Conservation (phyloP, 2,113 vertebrate species). For the Takifugu bimaculatus region DNA sequence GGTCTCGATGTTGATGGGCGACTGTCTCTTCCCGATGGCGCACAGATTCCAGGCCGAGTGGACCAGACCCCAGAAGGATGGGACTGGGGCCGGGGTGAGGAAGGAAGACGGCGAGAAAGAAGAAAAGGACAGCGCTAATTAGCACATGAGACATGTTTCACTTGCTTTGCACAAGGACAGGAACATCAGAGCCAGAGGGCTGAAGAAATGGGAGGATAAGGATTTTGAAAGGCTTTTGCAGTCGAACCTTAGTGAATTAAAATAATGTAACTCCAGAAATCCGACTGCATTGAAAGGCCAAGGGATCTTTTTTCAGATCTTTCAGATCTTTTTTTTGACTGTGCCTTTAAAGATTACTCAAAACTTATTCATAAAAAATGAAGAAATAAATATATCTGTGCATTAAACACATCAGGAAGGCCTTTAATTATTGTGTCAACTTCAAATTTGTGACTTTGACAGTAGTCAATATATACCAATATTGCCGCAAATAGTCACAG, state of each 20-base stretch:
- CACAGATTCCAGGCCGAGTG: conserved; percentile 98
- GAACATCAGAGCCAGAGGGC: conserved; percentile 28
- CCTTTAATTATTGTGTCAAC: too few relatives aligned
- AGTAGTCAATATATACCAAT: too few relatives aligned
- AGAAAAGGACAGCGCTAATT: conserved; percentile 8
- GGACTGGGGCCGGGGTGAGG: conserved; percentile 72
- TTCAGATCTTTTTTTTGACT: too few relatives aligned
- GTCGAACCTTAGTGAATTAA: conserved; percentile 37
- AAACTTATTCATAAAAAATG: too few relatives aligned
- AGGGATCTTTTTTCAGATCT: too few relatives aligned
- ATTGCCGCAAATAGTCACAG: too few relatives aligned
- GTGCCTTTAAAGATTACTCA: too few relatives aligned
- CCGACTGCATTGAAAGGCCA: conserved; percentile 17
- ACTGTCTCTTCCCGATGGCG: conserved; percentile 94
- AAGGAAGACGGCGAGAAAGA: not conserved
- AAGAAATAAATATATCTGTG: too few relatives aligned
- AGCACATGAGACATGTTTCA: not conserved
- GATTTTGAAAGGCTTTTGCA: conserved; percentile 34
- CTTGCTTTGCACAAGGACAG: conserved; percentile 22
- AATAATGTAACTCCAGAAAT: conserved; percentile 27
- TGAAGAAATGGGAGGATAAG: conserved; percentile 25
- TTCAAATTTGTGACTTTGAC: too few relatives aligned
- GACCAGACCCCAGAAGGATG: conserved; percentile 98
- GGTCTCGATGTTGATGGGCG: conserved; percentile 95
- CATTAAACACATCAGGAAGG: too few relatives aligned